phyloP scores from a whole-genome alignment of 2,888 invertebrate genomes.

The Drosophila infuscata region DNA sequence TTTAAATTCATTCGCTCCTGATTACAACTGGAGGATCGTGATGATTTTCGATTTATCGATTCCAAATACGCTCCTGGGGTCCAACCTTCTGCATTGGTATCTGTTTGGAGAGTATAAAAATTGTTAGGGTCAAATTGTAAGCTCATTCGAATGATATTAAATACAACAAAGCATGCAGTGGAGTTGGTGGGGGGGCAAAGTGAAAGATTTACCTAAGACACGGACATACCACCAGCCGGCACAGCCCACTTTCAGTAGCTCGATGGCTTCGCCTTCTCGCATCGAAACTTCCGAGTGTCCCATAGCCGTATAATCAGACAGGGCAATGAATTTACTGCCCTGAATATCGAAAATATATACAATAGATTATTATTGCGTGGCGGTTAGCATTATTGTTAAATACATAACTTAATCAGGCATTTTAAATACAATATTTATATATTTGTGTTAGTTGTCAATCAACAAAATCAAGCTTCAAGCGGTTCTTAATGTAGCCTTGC shows the following conservation, averaged over 20 bases:
- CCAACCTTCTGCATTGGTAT: constrained; percentile 93
- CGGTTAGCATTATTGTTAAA: constrained; percentile 14
- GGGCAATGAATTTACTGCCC: constrained; percentile 93
- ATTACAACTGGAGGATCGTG: constrained; percentile 88
- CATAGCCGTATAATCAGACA: constrained; percentile 97
- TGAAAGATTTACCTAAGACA: constrained; percentile 88
- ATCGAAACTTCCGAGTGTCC: constrained; percentile 96
- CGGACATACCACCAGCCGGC: constrained; percentile 99
- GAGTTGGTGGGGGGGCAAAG: neutral
- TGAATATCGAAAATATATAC: constrained; percentile 78
- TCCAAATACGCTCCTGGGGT: constrained; percentile 97
- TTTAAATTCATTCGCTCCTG: constrained; percentile 77
- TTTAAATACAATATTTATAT: neutral
- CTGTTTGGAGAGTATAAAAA: constrained; percentile 80
- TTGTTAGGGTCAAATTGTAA: neutral
- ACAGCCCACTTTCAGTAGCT: constrained; percentile 95
- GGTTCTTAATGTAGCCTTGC: constrained; percentile 6
- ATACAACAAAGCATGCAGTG: constrained; percentile 27
- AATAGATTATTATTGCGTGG: constrained; percentile 44
- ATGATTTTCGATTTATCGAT: constrained; percentile 90
- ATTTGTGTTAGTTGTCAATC: constrained; percentile 12
- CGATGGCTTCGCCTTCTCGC: constrained; percentile 95
- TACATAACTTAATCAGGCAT: constrained; percentile 82
- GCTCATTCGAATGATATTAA: neutral
- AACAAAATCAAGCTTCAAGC: constrained; percentile 20